Percentiles rank a stretch among this genome's conserved stretches.
Evolutionary conservation across 2,888 invertebrate genomes (phyloP).

Genomic region (Spisula solida): DNA sequence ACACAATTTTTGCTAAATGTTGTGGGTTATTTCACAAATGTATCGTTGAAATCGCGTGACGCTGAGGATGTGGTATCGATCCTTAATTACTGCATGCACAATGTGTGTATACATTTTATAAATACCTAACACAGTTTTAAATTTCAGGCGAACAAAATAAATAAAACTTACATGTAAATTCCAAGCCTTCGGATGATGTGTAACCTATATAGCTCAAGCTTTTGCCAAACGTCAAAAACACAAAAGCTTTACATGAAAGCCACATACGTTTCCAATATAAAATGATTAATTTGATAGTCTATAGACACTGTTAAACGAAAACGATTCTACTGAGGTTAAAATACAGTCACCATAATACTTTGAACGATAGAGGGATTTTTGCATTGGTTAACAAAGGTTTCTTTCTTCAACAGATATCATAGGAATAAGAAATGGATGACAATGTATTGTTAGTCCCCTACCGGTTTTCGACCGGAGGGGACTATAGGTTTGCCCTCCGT

Average conservation of each 20-base stretch:
- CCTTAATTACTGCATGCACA: too few species aligned
- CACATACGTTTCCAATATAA: neutral
- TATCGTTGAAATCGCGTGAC: neutral
- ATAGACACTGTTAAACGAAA: neutral
- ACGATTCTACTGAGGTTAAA: neutral
- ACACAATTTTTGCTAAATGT: neutral
- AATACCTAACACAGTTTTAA: too few species aligned
- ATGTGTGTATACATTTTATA: too few species aligned
- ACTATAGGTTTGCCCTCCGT: too few species aligned
- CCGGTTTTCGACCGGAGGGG: too few species aligned
- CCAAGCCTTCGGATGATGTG: too few species aligned
- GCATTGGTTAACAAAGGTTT: neutral
- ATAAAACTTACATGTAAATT: too few species aligned
- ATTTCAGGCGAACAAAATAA: too few species aligned
- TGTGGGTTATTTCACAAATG: neutral
- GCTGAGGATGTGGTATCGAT: neutral
- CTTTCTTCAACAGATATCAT: neutral
- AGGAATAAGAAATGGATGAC: neutral
- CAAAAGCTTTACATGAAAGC: neutral
- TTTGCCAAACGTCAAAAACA: neutral
- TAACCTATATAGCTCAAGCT: neutral
- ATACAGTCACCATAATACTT: neutral
- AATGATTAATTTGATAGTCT: slow-evolving; percentile 9
- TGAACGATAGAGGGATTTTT: slow-evolving; percentile 4
- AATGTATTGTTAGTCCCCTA: too few species aligned